phyloP scores from a whole-genome alignment of 2,888 invertebrate species.

The Melipona beecheii region DNA sequence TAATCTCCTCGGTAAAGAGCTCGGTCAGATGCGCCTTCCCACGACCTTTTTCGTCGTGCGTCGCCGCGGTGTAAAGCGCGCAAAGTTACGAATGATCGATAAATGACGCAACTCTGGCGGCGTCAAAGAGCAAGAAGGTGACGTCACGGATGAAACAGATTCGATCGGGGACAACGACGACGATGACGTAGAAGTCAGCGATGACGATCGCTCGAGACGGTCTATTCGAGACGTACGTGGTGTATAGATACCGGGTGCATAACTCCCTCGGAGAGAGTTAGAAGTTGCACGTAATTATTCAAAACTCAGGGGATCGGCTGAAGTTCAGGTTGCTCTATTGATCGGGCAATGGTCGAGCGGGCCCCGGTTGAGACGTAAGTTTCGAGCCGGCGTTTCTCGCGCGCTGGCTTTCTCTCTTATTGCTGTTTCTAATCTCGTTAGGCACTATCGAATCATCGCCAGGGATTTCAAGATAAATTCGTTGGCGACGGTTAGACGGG shows the following conservation, averaged over 20 bases:
- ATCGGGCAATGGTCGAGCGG: conserved; percentile 51
- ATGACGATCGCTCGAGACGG: neutral
- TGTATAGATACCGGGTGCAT: conserved; percentile 46
- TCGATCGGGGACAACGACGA: conserved; percentile 50
- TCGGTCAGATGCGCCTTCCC: conserved; percentile 54
- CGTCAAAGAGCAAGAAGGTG: conserved; percentile 5
- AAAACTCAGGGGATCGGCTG: conserved; percentile 59
- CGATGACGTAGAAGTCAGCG: conserved; percentile 31
- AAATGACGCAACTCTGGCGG: too few relatives aligned
- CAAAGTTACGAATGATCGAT: conserved; percentile 9
- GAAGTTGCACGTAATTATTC: conserved; percentile 67
- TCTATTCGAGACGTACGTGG: neutral
- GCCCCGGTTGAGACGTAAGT: conserved; percentile 29
- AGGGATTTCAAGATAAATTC: conserved; percentile 31
- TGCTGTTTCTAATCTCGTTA: conserved; percentile 21
- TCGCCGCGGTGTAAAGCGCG: neutral
- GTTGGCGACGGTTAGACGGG: conserved; percentile 6
- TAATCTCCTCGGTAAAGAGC: conserved; percentile 30
- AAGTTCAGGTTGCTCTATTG: conserved; percentile 64
- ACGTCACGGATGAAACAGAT: conserved; percentile 49
- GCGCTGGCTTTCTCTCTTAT: conserved; percentile 35
- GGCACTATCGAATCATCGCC: conserved; percentile 29
- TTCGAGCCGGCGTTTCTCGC: conserved; percentile 34
- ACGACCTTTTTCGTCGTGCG: conserved; percentile 59
- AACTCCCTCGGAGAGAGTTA: conserved; percentile 40